Percentiles rank a stretch among this genome's conserved stretches.
phyloP scores from a whole-genome alignment of 1,140 invertebrate species.

The Oppia nitens region DNA sequence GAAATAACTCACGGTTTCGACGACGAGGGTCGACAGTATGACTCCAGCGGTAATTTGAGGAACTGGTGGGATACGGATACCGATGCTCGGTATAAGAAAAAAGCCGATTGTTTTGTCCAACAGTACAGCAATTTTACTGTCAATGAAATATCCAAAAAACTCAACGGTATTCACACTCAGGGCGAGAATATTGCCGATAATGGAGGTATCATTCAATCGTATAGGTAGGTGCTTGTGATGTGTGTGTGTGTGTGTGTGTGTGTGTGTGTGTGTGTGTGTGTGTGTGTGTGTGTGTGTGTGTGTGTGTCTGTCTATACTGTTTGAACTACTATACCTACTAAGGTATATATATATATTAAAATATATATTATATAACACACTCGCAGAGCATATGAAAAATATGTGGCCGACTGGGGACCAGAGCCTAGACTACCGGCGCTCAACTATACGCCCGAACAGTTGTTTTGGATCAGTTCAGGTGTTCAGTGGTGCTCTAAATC shows the following conservation, averaged over 20 bases:
- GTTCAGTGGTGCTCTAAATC: background rate
- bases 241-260: slow-evolving; percentile 11
- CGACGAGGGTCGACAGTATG: slow-evolving; percentile 54
- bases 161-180: slow-evolving; percentile 26
- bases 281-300: background rate
- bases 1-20: slow-evolving; percentile 35
- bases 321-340: background rate
- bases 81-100: slow-evolving; percentile 49
- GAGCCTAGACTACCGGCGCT: slow-evolving; percentile 49
- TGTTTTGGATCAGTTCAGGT: slow-evolving; percentile 63
- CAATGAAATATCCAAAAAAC: slow-evolving; percentile 35
- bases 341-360: background rate
- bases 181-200: slow-evolving; percentile 40
- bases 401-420: slow-evolving; percentile 18
- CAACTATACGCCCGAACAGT: slow-evolving; percentile 49
- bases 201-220: slow-evolving; percentile 40
- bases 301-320: background rate
- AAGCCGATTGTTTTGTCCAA: slow-evolving; percentile 64
- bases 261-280: background rate
- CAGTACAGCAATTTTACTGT: slow-evolving; percentile 62
- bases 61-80: slow-evolving; percentile 71
- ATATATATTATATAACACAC: background rate
- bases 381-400: slow-evolving; percentile 11
- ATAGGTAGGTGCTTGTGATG: no score
- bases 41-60: slow-evolving; percentile 64